These are phyloP conservation scores for Zoanthus sociatus DNA, from an alignment of 92 coral and sea anemone species.

Conservation along the genomic window DNA sequence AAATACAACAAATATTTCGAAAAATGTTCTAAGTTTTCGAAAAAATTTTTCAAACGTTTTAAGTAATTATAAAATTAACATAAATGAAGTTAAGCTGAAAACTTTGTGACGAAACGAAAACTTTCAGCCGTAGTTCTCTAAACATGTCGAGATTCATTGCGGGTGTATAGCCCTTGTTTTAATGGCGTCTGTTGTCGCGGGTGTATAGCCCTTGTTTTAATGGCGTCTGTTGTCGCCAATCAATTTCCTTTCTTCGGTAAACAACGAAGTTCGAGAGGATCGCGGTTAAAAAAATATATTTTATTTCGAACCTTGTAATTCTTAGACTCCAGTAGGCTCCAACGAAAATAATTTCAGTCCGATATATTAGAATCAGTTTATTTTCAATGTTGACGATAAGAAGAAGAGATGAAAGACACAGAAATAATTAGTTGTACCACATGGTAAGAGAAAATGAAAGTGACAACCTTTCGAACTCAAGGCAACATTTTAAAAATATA, in stretches of 20 bases:
- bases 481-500: neutral
- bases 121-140: neutral
- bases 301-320: neutral
- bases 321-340: neutral
- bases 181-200: conserved; percentile 20
- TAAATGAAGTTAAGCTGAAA: too few relatives aligned
- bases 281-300: conserved; percentile 33
- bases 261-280: conserved; percentile 10
- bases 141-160: neutral
- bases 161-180: too few relatives aligned
- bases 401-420: neutral
- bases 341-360: neutral
- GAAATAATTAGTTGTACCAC: conserved; percentile 3
- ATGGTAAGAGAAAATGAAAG: neutral
- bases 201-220: neutral
- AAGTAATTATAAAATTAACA: neutral
- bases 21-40: too few relatives aligned
- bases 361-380: neutral
- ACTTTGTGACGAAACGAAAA: too few relatives aligned
- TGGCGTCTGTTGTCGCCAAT: conserved; percentile 39
- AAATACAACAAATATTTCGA: too few relatives aligned
- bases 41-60: too few relatives aligned
- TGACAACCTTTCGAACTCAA: neutral
- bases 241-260: conserved; percentile 21
- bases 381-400: neutral